Evolutionary conservation across 2,888 invertebrate genomes (phyloP), one percentile per base, ranked within the genome.

Genomic region (Listrodromus nycthemerus): DNA sequence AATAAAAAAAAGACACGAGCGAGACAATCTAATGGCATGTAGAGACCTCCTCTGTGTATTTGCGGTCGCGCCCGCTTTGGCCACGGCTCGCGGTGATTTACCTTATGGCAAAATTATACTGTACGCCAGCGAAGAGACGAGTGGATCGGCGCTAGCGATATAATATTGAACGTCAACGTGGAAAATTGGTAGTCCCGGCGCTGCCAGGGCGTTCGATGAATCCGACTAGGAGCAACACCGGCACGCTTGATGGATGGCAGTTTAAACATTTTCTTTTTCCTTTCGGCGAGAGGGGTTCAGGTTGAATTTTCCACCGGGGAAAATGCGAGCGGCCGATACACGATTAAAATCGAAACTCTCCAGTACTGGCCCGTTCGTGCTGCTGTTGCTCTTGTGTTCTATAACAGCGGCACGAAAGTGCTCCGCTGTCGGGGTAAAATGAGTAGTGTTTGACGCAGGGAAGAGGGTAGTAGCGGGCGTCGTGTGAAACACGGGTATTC

Each of bases 101-200:
- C 86, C 87, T 89, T 86, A 88, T 85, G 84, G 85, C 69, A 79
- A 84, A 88, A 89, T 88, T 89, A 89, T 89, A 83, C 88, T 74
- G 86, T 55, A 63, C 50, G 61, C 74, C 1, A 30, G 71, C 21
- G 2, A 13, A 41, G 41, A 41, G 41, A 66, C 61, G 63, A 70
- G 71, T 66, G 50, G 78, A 85, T 85, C 70, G 83, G 80, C 65
- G 63, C 65, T 66, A 27, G 30, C 73, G 85, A 87, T 86, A 86
- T 75, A 70, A 81, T 74, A 75, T 80, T 85, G 80, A 86, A 88
- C 84, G 83, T 69, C 73, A 71, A 66, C 70, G 58, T 45, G 52
- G 75, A 79, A 82, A 88, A 84, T 85, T 87, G 85, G 82, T 73
- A 71, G 76, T 41, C 41, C 13, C 78, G 74, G 70, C 48, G 37